Evolutionary conservation across 2,113 vertebrate species (phyloP), one percentile per base, ranked within the genome.

Genomic region (Syrmaticus mikado): DNA sequence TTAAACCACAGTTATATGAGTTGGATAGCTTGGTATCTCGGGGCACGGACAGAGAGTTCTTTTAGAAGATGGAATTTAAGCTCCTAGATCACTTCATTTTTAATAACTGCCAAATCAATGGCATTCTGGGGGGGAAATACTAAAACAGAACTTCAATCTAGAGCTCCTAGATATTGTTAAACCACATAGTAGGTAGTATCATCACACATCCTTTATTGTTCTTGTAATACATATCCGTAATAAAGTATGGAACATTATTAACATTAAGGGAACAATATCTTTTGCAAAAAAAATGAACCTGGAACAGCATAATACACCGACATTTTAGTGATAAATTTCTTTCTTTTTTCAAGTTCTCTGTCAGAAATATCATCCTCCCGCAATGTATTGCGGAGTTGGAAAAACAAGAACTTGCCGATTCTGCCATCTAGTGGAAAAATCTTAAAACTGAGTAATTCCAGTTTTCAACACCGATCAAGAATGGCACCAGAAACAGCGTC

Each of bases 401-500:
- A 93, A 92, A 89, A 58, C 88, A 93, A 82, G 85, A 70, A 62
- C 8, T 93, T 93, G 67, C 48, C 94, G 89, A 94, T 89, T 52
- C 96, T 97, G 97, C 96, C 98, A 96, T 92, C 97, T 97, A 68
- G 94, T 95, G 97, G 97, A 95, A 74, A 50, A 64, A 80, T 77
- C 38, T 55, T 71, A 76, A 75, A 82, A 28, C 77, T 27, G 61
- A 92, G 24, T 76, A 75, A 90, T 85, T 82, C 58, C 17, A 8
- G 60, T 22, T 82, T 89, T 82, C 24, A 36, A 40, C 27, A 67
- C 18, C 3, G 16, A 70, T 28, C 20, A 22, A 22, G n/a, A 52
- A 3, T 82, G 48, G 18, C 43, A 82, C 12, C 7, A 18, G 34
- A 41, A 66, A 45, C 2, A 1, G 43, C 57, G 87, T 53, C 70